Percentiles rank a stretch among this genome's conserved stretches.
Evolutionary conservation across 2,113 vertebrate species (phyloP).

Genomic region (Gadus macrocephalus): DNA sequence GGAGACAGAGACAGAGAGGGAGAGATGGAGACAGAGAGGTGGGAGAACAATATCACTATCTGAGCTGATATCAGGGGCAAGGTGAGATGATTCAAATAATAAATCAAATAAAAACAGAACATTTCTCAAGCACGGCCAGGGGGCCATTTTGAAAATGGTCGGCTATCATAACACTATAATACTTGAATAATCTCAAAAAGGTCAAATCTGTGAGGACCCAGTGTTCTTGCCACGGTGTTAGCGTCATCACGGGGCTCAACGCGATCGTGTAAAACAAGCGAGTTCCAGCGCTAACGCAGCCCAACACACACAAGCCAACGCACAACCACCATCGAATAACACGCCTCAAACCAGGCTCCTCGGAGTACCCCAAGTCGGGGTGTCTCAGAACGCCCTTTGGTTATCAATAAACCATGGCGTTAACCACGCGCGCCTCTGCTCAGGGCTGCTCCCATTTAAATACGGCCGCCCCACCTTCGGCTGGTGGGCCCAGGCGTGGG

Average conservation of each 20-base stretch:
- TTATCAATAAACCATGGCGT: constrained; percentile 65
- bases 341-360: neutral
- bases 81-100: too few relatives aligned
- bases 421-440: constrained; percentile 33
- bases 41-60: too few relatives aligned
- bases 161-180: too few relatives aligned
- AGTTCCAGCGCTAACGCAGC: neutral
- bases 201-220: too few relatives aligned
- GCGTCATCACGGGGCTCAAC: too few relatives aligned
- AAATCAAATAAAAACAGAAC: too few relatives aligned
- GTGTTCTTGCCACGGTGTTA: too few relatives aligned
- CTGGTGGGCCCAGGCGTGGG: constrained; percentile 8
- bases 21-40: neutral
- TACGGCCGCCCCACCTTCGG: constrained; percentile 48
- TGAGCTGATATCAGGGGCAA: too few relatives aligned
- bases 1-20: neutral
- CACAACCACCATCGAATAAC: neutral
- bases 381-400: constrained; percentile 35
- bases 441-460: constrained; percentile 59
- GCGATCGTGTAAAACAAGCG: too few relatives aligned
- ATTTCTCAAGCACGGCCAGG: too few relatives aligned
- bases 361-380: constrained; percentile 20
- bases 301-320: constrained; percentile 3
- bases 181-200: too few relatives aligned
- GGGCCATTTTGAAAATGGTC: too few relatives aligned